Conservation (phyloP, 2,888 invertebrate species). For the Anagyrus pseudococci region DNA sequence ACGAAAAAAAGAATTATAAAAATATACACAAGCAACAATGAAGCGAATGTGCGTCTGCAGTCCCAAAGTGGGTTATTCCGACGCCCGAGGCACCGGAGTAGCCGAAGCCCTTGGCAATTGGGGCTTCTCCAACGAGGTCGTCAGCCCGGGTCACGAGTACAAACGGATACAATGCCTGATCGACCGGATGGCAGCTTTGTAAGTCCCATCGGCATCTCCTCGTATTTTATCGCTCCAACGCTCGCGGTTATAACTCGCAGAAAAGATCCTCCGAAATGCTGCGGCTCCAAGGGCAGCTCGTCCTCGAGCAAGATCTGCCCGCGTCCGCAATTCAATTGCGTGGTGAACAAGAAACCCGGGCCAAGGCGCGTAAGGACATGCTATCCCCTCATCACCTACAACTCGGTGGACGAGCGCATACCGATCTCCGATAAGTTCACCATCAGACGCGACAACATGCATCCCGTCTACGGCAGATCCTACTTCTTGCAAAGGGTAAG, state of each 20-base stretch:
- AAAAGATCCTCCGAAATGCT: neutral
- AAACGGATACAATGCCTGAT: conserved; percentile 50
- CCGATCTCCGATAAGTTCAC: conserved; percentile 42
- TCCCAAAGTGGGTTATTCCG: conserved; percentile 46
- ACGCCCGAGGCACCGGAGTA: conserved; percentile 48
- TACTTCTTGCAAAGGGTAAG: conserved; percentile 49
- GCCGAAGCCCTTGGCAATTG: conserved; percentile 56
- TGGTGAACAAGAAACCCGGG: conserved; percentile 51
- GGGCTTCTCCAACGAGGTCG: conserved; percentile 52
- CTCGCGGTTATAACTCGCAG: conserved; percentile 1
- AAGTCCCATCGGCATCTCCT: conserved; percentile 25
- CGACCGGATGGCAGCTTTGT: conserved; percentile 52
- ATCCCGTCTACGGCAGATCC: conserved; percentile 47
- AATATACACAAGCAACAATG: neutral
- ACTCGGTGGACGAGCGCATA: conserved; percentile 44
- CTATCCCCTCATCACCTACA: conserved; percentile 52
- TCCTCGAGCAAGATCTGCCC: neutral
- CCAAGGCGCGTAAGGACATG: conserved; percentile 52
- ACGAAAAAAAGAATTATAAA: neutral
- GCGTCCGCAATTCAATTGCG: conserved; percentile 22
- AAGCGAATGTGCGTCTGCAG: conserved; percentile 13
- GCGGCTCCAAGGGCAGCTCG: neutral
- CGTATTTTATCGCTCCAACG: neutral
- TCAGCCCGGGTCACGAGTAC: conserved; percentile 51
- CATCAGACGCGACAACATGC: neutral